A percentile compares a stretch with the other conserved stretches of the same genome.
These are phyloP conservation scores for Geotrypetes seraphini DNA, from an alignment of 2,797 vertebrate species.

Conservation along the genomic window DNA sequence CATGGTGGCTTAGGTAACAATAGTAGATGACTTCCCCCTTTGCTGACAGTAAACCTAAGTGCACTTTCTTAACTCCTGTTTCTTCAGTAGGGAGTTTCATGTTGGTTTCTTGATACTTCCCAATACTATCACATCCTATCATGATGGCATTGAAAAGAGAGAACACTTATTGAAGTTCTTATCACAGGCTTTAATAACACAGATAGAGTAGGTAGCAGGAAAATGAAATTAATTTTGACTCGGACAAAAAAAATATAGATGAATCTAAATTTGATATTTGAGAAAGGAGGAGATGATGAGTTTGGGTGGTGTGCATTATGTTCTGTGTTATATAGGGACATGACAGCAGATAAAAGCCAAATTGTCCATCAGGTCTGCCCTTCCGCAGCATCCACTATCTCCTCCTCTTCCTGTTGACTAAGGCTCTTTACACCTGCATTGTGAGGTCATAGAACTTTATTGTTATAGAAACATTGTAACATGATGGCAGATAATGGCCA, in stretches of 20 bases:
- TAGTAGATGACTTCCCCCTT: constrained; percentile 16
- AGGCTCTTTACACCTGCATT: too few relatives aligned
- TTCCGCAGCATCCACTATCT: too few relatives aligned
- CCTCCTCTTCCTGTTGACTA: too few relatives aligned
- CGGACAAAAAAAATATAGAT: constrained; percentile 24
- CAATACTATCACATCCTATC: constrained; percentile 37
- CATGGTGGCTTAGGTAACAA: background rate
- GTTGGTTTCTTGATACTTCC: constrained; percentile 54
- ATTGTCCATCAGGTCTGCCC: too few relatives aligned
- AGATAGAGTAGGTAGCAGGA: constrained; percentile 35
- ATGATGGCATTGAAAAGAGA: constrained; percentile 43
- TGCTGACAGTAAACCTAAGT: constrained; percentile 13
- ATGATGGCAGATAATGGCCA: too few relatives aligned
- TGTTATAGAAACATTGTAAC: too few relatives aligned
- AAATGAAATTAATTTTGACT: constrained; percentile 41
- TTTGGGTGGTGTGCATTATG: too few relatives aligned
- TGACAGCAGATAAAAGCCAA: too few relatives aligned
- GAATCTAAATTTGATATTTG: too few relatives aligned
- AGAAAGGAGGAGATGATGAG: too few relatives aligned
- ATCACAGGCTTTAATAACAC: constrained; percentile 65
- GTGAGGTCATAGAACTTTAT: too few relatives aligned
- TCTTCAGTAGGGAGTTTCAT: constrained; percentile 42
- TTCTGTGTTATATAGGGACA: too few relatives aligned
- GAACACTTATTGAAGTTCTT: constrained; percentile 88
- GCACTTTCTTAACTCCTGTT: constrained; percentile 23